Evolutionary conservation across 2,113 vertebrate species (phyloP).

Genomic region (Amblyopsis rosae): DNA sequence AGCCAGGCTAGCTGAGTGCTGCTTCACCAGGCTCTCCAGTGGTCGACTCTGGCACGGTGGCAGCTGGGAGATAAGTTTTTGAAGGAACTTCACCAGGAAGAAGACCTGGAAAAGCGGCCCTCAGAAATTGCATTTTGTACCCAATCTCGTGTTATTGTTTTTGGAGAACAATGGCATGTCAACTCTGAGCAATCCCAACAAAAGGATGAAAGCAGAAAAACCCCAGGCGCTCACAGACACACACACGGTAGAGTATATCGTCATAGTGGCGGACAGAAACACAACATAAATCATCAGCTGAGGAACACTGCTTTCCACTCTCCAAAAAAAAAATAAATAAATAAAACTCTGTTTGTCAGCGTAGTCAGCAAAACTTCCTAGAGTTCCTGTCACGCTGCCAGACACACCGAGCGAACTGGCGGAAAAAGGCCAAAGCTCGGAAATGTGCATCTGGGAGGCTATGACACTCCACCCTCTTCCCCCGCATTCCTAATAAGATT

Average conservation of each 20-base stretch:
- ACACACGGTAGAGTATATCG: constrained; percentile 21
- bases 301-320: constrained; percentile 45
- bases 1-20: background rate
- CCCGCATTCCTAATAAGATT: constrained; percentile 71
- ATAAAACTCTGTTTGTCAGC: constrained; percentile 53
- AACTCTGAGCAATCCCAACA: constrained; percentile 35
- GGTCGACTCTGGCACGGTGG: constrained; percentile 10
- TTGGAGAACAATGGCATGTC: constrained; percentile 45
- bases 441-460: constrained; percentile 60
- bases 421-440: constrained; percentile 41
- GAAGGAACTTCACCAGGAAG: constrained; percentile 13
- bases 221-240: constrained; percentile 1
- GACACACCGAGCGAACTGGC: constrained; percentile 26
- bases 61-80: constrained; percentile 14
- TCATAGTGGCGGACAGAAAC: constrained; percentile 48
- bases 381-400: constrained; percentile 61
- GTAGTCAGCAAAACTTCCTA: constrained; percentile 68
- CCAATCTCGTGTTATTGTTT: constrained; percentile 46
- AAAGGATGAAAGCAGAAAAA: constrained; percentile 37
- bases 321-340: constrained; percentile 53
- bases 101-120: background rate
- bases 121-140: constrained; percentile 27
- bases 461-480: constrained; percentile 64
- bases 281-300: constrained; percentile 70
- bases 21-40: background rate